These are phyloP conservation scores for Daboia siamensis DNA, from an alignment of 2,113 vertebrate genomes.

Conservation along the genomic window DNA sequence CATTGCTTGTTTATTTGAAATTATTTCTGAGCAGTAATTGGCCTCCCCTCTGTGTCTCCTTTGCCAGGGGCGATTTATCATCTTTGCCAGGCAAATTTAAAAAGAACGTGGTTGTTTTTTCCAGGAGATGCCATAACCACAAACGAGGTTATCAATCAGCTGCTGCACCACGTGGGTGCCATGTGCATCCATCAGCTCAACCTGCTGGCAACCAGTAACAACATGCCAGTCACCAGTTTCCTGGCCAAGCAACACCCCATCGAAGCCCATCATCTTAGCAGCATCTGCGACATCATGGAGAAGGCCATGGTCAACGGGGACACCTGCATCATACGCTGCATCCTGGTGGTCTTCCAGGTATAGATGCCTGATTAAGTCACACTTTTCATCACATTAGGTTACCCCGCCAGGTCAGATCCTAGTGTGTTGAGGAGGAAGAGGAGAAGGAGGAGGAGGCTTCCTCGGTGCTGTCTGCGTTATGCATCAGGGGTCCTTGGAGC, in stretches of 20 bases:
- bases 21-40: background rate
- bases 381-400: background rate
- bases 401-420: background rate
- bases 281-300: conserved; percentile 98
- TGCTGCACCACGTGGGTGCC: conserved; percentile 96
- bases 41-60: background rate
- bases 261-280: conserved; percentile 92
- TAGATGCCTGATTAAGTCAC: background rate
- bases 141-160: conserved; percentile 92
- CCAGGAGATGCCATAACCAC: conserved; percentile 90
- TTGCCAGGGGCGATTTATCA: background rate
- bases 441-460: background rate
- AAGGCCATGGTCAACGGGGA: conserved; percentile 97
- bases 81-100: background rate
- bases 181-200: conserved; percentile 99
- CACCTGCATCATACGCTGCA: conserved; percentile 93
- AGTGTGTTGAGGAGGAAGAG: no score
- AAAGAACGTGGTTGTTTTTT: background rate
- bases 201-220: conserved; percentile 86
- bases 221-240: conserved; percentile 83
- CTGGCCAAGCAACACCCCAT: conserved; percentile 94
- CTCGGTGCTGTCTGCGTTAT: no score
- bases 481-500: background rate
- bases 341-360: conserved; percentile 97
- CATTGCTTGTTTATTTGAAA: background rate